A percentile compares a stretch with the other conserved stretches of the same genome.
phyloP scores from a whole-genome alignment of 2,888 invertebrate species.

The Eurytoma adleriae region DNA sequence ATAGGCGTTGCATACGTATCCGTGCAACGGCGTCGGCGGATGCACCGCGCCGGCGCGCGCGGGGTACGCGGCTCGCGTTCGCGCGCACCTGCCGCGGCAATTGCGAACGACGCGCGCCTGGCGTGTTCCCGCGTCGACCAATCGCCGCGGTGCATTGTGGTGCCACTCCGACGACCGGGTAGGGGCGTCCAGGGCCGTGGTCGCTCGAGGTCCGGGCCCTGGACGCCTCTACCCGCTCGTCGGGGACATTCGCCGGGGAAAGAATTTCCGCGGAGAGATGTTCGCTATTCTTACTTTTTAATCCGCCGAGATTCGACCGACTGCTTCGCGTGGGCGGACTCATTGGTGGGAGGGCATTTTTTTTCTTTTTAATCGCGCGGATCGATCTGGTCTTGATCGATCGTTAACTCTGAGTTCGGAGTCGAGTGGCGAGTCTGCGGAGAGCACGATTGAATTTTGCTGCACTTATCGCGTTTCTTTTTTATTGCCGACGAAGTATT shows the following conservation, averaged over 20 bases:
- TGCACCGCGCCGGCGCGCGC: background rate
- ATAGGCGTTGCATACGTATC: no score
- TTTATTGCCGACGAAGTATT: no score
- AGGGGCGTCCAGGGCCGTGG: constrained; percentile 31
- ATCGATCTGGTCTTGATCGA: no score
- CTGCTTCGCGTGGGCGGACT: no score
- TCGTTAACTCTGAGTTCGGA: no score
- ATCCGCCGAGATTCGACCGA: no score
- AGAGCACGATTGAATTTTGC: no score
- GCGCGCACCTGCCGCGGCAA: constrained; percentile 10
- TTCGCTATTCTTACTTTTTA: no score
- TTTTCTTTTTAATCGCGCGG: no score
- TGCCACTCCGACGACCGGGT: constrained; percentile 27
- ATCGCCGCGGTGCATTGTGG: constrained; percentile 37
- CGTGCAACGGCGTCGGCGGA: background rate
- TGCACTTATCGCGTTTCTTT: no score
- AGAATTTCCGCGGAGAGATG: background rate
- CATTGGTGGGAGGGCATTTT: no score
- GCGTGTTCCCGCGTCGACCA: constrained; percentile 47
- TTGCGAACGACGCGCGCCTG: constrained; percentile 33
- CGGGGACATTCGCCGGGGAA: background rate
- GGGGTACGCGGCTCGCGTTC: background rate
- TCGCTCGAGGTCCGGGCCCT: background rate
- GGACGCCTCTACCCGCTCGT: background rate
- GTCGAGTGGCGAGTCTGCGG: no score